A percentile compares a stretch with the other conserved stretches of the same genome.
These are phyloP conservation scores for Lophura nycthemera DNA, from an alignment of 2,113 vertebrate species.

Conservation along the genomic window DNA sequence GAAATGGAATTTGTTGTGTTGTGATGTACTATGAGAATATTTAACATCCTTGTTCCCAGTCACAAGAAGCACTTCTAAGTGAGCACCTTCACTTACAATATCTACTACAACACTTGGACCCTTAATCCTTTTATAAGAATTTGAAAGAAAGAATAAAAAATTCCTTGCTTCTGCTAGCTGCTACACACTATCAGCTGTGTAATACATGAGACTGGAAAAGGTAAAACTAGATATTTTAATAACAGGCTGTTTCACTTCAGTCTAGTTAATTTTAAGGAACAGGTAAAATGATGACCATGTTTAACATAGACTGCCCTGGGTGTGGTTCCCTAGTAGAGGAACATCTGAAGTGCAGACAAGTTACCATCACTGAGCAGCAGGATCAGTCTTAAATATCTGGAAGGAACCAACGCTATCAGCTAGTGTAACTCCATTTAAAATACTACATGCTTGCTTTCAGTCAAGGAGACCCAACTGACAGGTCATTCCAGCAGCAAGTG, in stretches of 20 bases:
- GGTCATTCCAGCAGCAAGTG: neutral
- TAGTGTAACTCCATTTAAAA: neutral
- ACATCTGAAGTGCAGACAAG: neutral
- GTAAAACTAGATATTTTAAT: neutral
- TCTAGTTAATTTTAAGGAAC: neutral
- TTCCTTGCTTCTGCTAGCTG: neutral
- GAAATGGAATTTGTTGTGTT: neutral
- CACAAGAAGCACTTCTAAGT: neutral
- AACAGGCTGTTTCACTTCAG: neutral
- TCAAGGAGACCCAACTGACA: neutral
- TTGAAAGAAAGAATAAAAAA: neutral
- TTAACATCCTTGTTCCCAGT: neutral
- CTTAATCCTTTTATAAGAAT: neutral
- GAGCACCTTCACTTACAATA: neutral
- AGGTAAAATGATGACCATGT: neutral
- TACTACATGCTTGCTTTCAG: neutral
- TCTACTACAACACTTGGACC: neutral
- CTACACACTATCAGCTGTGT: neutral
- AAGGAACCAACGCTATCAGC: neutral
- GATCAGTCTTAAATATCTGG: neutral
- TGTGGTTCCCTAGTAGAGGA: neutral
- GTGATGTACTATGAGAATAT: neutral
- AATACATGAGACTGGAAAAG: neutral
- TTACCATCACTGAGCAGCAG: neutral
- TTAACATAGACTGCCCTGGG: neutral